phyloP scores from a whole-genome alignment of 2,113 vertebrate genomes.

The Bothrops jararaca region DNA sequence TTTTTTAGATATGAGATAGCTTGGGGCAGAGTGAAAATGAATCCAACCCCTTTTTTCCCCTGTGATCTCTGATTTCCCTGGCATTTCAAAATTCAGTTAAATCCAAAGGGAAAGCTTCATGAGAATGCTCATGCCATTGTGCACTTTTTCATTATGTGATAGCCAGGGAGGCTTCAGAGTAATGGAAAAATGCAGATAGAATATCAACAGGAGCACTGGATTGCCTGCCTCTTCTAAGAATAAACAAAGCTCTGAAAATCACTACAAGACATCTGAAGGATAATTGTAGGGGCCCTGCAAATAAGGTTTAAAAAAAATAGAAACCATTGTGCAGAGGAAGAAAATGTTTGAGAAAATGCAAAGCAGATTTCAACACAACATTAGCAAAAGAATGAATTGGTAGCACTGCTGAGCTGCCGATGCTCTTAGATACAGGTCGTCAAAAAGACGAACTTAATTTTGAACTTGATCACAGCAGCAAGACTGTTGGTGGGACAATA shows the following conservation, averaged over 20 bases:
- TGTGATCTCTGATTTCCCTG: not conserved
- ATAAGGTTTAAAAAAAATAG: not conserved
- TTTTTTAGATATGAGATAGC: not conserved
- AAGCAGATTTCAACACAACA: not conserved
- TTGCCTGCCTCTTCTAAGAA: not conserved
- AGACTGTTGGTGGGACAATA: too few relatives aligned
- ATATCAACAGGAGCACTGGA: not conserved
- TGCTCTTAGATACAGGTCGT: not conserved
- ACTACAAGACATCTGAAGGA: not conserved
- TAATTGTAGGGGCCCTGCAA: not conserved
- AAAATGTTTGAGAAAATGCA: not conserved
- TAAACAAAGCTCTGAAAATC: not conserved
- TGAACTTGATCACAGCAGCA: too few relatives aligned
- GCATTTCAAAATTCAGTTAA: not conserved
- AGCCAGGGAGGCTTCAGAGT: not conserved
- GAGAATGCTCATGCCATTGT: not conserved
- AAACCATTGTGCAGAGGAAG: not conserved
- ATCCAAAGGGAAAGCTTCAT: not conserved
- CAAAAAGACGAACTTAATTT: too few relatives aligned
- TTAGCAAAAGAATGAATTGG: not conserved
- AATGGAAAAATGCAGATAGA: not conserved
- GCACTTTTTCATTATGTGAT: not conserved
- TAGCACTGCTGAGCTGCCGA: not conserved
- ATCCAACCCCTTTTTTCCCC: not conserved
- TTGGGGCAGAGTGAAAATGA: not conserved